Evolutionary conservation across 2,888 invertebrate genomes (phyloP).

Genomic region (Drosophila flavopinicola): DNA sequence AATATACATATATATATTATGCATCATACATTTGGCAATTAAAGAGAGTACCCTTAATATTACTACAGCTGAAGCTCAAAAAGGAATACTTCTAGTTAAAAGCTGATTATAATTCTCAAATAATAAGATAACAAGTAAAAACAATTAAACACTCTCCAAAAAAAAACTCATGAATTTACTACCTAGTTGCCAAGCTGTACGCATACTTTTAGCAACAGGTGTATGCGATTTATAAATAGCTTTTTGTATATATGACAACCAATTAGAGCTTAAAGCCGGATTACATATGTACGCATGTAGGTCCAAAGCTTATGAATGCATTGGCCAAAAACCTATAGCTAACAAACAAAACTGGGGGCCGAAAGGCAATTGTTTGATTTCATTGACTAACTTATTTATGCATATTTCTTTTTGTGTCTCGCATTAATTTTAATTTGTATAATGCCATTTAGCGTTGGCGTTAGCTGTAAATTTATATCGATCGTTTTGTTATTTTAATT

Average conservation of each 20-base stretch:
- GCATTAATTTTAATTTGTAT: constrained; percentile 47
- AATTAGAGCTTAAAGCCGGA: constrained; percentile 47
- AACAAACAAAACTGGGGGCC: constrained; percentile 4
- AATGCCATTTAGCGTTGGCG: constrained; percentile 60
- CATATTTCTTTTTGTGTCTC: constrained; percentile 34
- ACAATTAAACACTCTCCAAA: too few relatives aligned
- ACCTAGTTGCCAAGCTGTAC: constrained; percentile 6
- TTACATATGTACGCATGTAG: constrained; percentile 49
- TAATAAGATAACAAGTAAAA: too few relatives aligned
- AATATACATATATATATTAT: too few relatives aligned
- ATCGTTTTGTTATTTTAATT: constrained; percentile 78
- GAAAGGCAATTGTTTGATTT: constrained; percentile 33
- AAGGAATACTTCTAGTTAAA: too few relatives aligned
- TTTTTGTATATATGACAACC: constrained; percentile 34
- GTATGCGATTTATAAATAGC: constrained; percentile 42
- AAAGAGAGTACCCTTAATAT: too few relatives aligned
- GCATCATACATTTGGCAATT: too few relatives aligned
- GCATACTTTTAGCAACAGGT: constrained; percentile 34
- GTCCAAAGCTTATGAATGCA: constrained; percentile 2
- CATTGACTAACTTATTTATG: constrained; percentile 68
- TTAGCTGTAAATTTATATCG: constrained; percentile 54
- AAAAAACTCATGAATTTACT: too few relatives aligned
- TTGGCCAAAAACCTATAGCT: constrained; percentile 10
- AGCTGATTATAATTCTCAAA: too few relatives aligned
- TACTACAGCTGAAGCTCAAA: too few relatives aligned